Conservation (phyloP, 2,888 invertebrate genomes). For the Caenorhabditis imperialis region DNA sequence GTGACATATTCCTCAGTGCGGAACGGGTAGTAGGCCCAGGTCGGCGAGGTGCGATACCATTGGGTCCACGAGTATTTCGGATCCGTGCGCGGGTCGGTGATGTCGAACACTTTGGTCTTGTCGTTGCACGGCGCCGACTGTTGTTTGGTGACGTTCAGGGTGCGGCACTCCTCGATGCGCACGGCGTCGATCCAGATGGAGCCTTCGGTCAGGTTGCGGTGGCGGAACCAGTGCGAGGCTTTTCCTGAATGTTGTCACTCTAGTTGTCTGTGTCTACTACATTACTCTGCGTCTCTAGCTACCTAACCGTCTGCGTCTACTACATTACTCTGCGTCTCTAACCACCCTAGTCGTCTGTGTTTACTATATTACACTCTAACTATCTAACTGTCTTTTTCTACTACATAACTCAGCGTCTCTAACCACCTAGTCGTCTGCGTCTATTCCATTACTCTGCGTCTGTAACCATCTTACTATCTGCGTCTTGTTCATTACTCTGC, state of each 20-base stretch:
- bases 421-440: too few relatives aligned
- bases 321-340: too few relatives aligned
- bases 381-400: too few relatives aligned
- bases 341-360: too few relatives aligned
- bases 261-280: too few relatives aligned
- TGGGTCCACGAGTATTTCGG: slow-evolving; percentile 43
- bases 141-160: slow-evolving; percentile 26
- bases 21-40: slow-evolving; percentile 37
- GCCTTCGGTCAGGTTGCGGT: slow-evolving; percentile 32
- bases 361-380: too few relatives aligned
- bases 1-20: slow-evolving; percentile 28
- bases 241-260: slow-evolving; percentile 8
- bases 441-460: too few relatives aligned
- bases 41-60: slow-evolving; percentile 31
- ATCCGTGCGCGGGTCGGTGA: slow-evolving; percentile 32
- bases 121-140: slow-evolving; percentile 26
- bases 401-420: too few relatives aligned
- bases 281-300: too few relatives aligned
- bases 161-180: slow-evolving; percentile 31
- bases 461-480: too few relatives aligned
- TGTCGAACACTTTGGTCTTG: slow-evolving; percentile 28
- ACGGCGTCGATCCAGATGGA: slow-evolving; percentile 40
- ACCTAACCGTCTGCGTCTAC: too few relatives aligned
- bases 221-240: slow-evolving; percentile 22
- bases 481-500: too few relatives aligned